These are phyloP conservation scores for Myanophis thanlyinensis DNA, from an alignment of 2,113 vertebrate genomes.

Conservation along the genomic window DNA sequence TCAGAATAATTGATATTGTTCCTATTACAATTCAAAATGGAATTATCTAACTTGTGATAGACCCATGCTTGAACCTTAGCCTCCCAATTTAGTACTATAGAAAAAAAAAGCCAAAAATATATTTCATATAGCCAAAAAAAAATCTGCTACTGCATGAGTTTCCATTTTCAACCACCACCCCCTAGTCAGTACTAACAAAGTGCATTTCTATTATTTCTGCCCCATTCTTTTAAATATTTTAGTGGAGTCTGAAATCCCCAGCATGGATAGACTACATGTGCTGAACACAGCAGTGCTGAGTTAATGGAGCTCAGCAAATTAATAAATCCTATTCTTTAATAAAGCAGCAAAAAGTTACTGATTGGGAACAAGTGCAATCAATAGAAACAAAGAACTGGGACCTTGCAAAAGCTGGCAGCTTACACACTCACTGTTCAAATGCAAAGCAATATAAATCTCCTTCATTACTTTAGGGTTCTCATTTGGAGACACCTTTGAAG, in stretches of 20 bases:
- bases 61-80: not conserved
- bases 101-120: not conserved
- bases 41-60: not conserved
- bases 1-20: not conserved
- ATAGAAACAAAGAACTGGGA: not conserved
- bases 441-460: not conserved
- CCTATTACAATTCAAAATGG: not conserved
- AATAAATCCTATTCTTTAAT: not conserved
- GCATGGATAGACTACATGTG: not conserved
- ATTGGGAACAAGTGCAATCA: constrained; percentile 1
- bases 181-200: not conserved
- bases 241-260: not conserved
- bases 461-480: not conserved
- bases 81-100: not conserved
- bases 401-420: not conserved
- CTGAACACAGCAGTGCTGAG: not conserved
- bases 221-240: not conserved
- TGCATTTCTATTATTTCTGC: not conserved
- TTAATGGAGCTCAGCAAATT: constrained; percentile 24
- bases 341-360: not conserved
- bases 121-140: not conserved
- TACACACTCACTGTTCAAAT: accelerated
- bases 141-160: not conserved
- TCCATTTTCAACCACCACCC: not conserved
- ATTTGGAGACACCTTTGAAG: not conserved